Percentiles rank a stretch among this genome's conserved stretches.
phyloP scores from a whole-genome alignment of 2,797 vertebrate genomes.

The Parauchenoglanis ngamensis region DNA sequence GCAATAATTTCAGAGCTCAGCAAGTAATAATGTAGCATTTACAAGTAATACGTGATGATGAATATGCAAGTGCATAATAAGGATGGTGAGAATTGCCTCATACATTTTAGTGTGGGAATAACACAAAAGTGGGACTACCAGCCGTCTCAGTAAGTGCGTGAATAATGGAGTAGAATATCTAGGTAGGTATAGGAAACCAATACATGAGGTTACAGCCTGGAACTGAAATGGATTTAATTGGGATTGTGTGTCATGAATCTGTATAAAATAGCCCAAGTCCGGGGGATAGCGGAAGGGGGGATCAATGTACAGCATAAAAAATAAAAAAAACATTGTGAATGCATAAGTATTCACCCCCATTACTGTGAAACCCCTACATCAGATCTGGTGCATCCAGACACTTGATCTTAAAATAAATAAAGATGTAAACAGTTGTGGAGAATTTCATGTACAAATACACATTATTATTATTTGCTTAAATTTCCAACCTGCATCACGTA shows the following conservation, averaged over 20 bases:
- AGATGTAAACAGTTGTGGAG: not conserved
- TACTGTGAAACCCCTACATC: not conserved
- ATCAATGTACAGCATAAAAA: not conserved
- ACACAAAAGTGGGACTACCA: not conserved
- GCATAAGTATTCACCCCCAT: not conserved
- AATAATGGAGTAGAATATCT: not conserved
- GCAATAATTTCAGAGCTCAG: conserved; percentile 1
- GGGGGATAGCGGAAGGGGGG: not conserved
- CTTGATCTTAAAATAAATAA: not conserved
- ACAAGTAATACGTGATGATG: not conserved
- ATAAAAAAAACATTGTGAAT: not conserved
- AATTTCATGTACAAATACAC: not conserved
- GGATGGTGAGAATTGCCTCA: not conserved
- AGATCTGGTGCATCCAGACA: not conserved
- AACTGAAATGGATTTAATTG: not conserved
- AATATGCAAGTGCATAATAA: not conserved
- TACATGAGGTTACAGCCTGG: not conserved
- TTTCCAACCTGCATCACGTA: not conserved
- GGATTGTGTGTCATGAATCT: not conserved
- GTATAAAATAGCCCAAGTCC: not conserved
- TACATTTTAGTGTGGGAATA: not conserved
- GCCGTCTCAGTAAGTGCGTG: not conserved
- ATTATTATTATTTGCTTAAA: not conserved
- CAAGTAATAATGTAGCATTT: conserved; percentile 1
- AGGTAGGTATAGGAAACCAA: not conserved